These are phyloP conservation scores for Poecilia wingei DNA, from an alignment of 2,797 vertebrate species.

Conservation along the genomic window DNA sequence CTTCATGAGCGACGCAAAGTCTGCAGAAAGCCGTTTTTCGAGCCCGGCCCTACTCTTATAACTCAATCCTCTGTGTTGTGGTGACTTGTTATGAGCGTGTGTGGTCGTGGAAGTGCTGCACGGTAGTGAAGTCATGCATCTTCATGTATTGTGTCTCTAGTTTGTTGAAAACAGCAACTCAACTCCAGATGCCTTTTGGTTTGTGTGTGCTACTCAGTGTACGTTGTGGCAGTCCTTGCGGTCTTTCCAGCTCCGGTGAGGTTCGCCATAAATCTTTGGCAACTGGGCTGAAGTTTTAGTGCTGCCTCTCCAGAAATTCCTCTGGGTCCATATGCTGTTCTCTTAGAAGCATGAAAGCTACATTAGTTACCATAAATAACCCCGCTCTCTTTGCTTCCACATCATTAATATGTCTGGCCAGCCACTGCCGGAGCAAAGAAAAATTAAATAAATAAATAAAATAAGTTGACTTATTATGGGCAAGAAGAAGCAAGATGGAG, in stretches of 20 bases:
- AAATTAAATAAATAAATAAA: slow-evolving; percentile 8
- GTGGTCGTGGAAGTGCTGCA: slow-evolving; percentile 43
- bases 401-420: slow-evolving; percentile 58
- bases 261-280: slow-evolving; percentile 57
- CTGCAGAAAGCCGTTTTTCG: slow-evolving; percentile 66
- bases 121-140: slow-evolving; percentile 63
- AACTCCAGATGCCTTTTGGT: slow-evolving; percentile 24
- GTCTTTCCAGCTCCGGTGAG: slow-evolving; percentile 47
- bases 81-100: slow-evolving; percentile 49
- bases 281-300: slow-evolving; percentile 24
- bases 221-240: slow-evolving; percentile 28
- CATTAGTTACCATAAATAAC: slow-evolving; percentile 69
- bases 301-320: slow-evolving; percentile 58
- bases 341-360: slow-evolving; percentile 57
- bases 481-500: background rate
- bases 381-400: slow-evolving; percentile 34
- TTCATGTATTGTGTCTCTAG: slow-evolving; percentile 42
- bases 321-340: slow-evolving; percentile 54
- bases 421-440: slow-evolving; percentile 36
- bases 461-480: slow-evolving; percentile 18
- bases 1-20: slow-evolving; percentile 59
- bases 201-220: slow-evolving; percentile 23
- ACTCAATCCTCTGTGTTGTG: slow-evolving; percentile 72
- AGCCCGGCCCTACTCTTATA: slow-evolving; percentile 61
- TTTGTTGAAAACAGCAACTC: slow-evolving; percentile 23